Evolutionary conservation across 2,888 invertebrate genomes (phyloP).

Genomic region (Apoda limacodes): DNA sequence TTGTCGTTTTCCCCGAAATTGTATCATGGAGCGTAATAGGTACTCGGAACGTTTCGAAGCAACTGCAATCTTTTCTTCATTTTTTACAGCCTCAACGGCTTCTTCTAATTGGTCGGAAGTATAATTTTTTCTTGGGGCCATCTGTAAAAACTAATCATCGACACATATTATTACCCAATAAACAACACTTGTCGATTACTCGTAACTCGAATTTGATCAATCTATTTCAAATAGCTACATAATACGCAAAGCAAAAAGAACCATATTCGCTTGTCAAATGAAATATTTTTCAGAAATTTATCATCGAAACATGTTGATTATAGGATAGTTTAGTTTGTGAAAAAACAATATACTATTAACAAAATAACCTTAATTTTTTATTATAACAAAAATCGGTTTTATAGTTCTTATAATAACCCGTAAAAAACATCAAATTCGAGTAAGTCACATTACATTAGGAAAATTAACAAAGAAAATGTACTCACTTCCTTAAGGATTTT

Average conservation of each 20-base stretch:
- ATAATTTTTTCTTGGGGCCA: conserved; percentile 16
- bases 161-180: conserved; percentile 5
- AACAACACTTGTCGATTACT: conserved; percentile 8
- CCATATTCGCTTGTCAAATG: conserved; percentile 7
- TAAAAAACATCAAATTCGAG: conserved; percentile 8
- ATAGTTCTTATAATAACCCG: conserved; percentile 6
- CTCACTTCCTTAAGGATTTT: conserved; percentile 8
- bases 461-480: conserved; percentile 8
- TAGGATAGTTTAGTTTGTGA: conserved; percentile 8
- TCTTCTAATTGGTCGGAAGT: conserved; percentile 10
- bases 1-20: conserved; percentile 13
- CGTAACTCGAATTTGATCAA: conserved; percentile 7
- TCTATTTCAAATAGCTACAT: conserved; percentile 5
- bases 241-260: conserved; percentile 4
- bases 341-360: conserved; percentile 3
- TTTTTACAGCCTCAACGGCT: conserved; percentile 14
- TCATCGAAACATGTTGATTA: conserved; percentile 13
- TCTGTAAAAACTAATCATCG: conserved; percentile 11
- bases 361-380: conserved; percentile 2
- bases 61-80: conserved; percentile 13
- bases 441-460: conserved; percentile 3
- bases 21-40: conserved; percentile 15
- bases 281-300: conserved; percentile 9
- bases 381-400: conserved; percentile 5
- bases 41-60: conserved; percentile 14